Evolutionary conservation across 1,140 invertebrate species (phyloP).

Genomic region (Gryon sp.): DNA sequence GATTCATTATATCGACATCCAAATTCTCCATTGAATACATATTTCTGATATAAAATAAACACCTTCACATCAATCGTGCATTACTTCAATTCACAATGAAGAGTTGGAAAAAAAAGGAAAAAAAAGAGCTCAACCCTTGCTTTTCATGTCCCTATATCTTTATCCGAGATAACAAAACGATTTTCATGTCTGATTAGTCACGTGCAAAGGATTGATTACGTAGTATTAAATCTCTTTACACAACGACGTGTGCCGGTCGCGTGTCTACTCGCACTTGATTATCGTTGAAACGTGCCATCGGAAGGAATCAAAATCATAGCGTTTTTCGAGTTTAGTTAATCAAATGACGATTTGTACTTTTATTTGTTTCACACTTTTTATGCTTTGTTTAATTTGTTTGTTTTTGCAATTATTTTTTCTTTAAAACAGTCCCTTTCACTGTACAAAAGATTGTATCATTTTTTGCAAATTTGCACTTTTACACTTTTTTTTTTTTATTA

Average conservation of each 20-base stretch:
- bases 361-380: no score
- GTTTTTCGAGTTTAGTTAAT: no score
- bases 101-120: background rate
- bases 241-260: slow-evolving; percentile 67
- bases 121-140: background rate
- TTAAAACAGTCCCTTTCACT: no score
- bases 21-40: slow-evolving; percentile 81
- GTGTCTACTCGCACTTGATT: slow-evolving; percentile 28
- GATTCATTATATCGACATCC: slow-evolving; percentile 79
- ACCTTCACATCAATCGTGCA: background rate
- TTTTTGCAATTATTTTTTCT: no score
- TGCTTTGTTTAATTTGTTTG: no score
- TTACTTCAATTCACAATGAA: background rate
- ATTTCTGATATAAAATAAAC: slow-evolving; percentile 4
- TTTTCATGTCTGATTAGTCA: slow-evolving; percentile 27
- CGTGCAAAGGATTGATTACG: slow-evolving; percentile 49
- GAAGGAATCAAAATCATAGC: background rate
- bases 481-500: no score
- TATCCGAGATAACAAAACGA: background rate
- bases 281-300: slow-evolving; percentile 33
- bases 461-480: no score
- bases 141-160: background rate
- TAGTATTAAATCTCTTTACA: slow-evolving; percentile 66
- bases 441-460: no score
- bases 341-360: no score